Evolutionary conservation across 30 jellyfish, hydroid and myxozoan genomes (phyloP).

Genomic region (Aurelia coerulea): DNA sequence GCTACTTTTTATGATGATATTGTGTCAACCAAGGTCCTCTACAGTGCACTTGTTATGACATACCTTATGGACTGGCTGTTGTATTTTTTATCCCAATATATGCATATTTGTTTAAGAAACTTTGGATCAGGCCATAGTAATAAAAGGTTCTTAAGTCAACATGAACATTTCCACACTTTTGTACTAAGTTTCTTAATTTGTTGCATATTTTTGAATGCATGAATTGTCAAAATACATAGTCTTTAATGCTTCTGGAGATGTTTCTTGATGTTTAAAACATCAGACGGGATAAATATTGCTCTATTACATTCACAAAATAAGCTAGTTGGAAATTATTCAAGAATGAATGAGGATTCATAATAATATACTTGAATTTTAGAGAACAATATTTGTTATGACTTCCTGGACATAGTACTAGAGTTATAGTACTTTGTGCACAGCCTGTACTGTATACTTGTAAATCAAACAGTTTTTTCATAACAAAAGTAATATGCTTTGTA

Average conservation of each 20-base stretch:
- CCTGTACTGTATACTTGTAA: too few relatives aligned
- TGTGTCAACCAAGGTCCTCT: neutral
- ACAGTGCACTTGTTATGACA: neutral
- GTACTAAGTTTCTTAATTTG: slow-evolving; percentile 13
- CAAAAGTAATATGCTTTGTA: too few relatives aligned
- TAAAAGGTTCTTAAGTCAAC: slow-evolving; percentile 6
- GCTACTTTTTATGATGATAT: neutral
- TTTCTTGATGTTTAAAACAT: too few relatives aligned
- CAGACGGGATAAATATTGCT: neutral
- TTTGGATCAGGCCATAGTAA: slow-evolving; percentile 8
- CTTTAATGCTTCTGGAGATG: neutral
- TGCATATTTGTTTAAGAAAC: neutral
- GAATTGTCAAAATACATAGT: neutral
- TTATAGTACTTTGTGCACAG: too few relatives aligned
- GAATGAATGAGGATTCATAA: neutral
- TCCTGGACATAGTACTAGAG: neutral
- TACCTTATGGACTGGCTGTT: neutral
- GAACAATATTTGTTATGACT: neutral
- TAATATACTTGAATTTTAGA: slow-evolving; percentile 2
- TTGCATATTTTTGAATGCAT: neutral
- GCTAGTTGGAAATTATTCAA: neutral
- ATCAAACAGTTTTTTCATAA: too few relatives aligned
- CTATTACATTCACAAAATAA: slow-evolving; percentile 1
- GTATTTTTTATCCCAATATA: neutral
- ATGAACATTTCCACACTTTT: neutral